Base-by-base conservation (phyloP, 37 sponge, comb jelly and placozoan genomes). In the Chondrilla cf. caribensis region DNA sequence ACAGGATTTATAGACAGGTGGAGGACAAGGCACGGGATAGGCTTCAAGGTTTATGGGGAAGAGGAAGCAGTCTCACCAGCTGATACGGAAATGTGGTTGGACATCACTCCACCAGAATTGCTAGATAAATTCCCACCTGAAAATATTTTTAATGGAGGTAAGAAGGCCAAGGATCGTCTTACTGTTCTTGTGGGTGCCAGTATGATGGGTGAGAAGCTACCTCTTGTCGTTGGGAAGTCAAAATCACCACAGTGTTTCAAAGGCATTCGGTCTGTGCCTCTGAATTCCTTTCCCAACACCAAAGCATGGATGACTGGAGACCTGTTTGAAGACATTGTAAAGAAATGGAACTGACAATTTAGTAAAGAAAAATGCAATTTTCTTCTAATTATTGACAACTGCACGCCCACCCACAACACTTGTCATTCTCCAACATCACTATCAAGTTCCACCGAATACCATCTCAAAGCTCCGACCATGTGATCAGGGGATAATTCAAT, bases 221-320 rank as follows among this genome's bases (percentile, higher is more conserved):
- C 78, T 7, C n/a, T 80, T 3, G 81, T 80, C 9, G 58, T 80
- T 80, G 64, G 81, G 39, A 80, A 80, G 51, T 58, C 64, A 4
- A 58, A 60, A 29, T 21, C 14, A 35, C 81, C 81, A 7, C 81
- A 40, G 14, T 80, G 81, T 59, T 80, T 80, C 64, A 37, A 37
- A 43, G 81, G 81, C 8, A 24, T 60, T 7, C 60, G 60, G 18
- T 15, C 3, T 25, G 21, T 80, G 15, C 81, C 64, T 25, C 43
- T 80, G 9, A 39, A 80, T 17, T 58, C 58, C 81, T 18, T n/a
- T 60, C 64, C 81, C 64, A 80, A 80, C 29, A 7, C 24, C 24
- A 83, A 72, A 11, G 60, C 76, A n/a, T 83, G 84, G 84, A 83
- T 83, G 84, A 83, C 67, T 17, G 39, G 60, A 21, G 76, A 35